Evolutionary conservation across 92 coral and sea anemone genomes (phyloP).

Genomic region (Anthopleura xanthogrammica): DNA sequence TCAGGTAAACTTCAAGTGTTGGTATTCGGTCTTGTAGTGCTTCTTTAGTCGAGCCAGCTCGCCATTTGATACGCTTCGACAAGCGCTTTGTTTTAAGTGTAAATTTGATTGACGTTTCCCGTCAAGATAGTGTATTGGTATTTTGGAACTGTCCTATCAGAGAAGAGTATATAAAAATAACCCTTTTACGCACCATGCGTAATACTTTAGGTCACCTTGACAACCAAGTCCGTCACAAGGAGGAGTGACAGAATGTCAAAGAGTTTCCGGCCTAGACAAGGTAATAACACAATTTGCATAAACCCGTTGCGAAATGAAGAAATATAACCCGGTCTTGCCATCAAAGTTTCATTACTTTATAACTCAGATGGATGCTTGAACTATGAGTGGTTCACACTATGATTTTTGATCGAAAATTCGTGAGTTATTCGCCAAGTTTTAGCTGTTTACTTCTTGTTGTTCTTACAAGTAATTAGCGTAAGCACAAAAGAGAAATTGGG

Average conservation of each 20-base stretch:
- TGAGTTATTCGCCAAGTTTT: neutral
- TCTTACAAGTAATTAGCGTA: conserved; percentile 30
- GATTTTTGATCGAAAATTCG: neutral
- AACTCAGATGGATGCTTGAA: neutral
- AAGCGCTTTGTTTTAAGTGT: conserved; percentile 65
- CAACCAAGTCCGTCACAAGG: conserved; percentile 31
- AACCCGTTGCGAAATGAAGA: conserved; percentile 27
- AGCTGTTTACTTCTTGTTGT: conserved; percentile 17
- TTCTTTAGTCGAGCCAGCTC: conserved; percentile 23
- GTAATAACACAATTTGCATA: conserved; percentile 40
- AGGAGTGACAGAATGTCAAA: conserved; percentile 74
- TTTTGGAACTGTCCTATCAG: conserved; percentile 65
- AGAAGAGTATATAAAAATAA: neutral
- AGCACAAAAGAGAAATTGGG: conserved; percentile 52
- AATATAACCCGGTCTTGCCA: neutral
- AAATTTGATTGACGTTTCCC: conserved; percentile 75
- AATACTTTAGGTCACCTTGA: conserved; percentile 25
- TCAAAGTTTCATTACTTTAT: neutral
- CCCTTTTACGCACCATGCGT: conserved; percentile 28
- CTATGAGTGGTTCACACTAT: neutral
- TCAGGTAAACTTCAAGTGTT: conserved; percentile 15
- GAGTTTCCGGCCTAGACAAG: conserved; percentile 64
- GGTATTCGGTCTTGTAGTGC: conserved; percentile 15
- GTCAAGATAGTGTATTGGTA: conserved; percentile 71
- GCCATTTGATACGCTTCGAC: conserved; percentile 53